Evolutionary conservation across 30 jellyfish, hydroid and myxozoan species (phyloP).

Genomic region (Chironex yamaguchii): DNA sequence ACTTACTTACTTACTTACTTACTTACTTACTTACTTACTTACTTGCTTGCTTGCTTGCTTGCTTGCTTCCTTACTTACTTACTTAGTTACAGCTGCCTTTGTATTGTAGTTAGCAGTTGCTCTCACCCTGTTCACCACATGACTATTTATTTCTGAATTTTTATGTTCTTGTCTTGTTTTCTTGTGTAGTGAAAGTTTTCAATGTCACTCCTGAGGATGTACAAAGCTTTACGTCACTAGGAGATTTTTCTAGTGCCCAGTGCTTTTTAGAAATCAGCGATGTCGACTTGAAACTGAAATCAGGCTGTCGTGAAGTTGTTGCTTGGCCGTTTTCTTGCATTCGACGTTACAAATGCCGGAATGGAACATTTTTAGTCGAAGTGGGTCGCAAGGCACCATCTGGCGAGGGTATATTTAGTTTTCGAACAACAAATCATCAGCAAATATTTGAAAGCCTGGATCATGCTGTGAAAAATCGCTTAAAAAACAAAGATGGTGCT

Average conservation of each 20-base stretch:
- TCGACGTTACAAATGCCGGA: conserved; percentile 89
- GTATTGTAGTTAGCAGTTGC: too few species aligned
- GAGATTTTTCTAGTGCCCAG: conserved; percentile 9
- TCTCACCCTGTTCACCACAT: too few species aligned
- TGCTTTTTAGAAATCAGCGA: conserved; percentile 61
- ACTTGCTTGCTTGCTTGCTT: background rate
- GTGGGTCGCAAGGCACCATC: conserved; percentile 95
- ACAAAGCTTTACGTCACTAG: conserved; percentile 35
- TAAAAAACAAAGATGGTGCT: conserved; percentile 19
- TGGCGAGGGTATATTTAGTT: conserved; percentile 91
- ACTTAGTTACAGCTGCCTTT: too few species aligned
- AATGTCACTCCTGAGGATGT: conserved; percentile 56
- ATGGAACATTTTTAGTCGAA: conserved; percentile 73
- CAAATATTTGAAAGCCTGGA: conserved; percentile 81
- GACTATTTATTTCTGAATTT: too few species aligned
- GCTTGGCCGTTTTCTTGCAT: conserved; percentile 88
- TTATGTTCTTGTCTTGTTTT: background rate
- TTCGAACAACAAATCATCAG: conserved; percentile 67
- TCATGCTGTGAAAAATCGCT: conserved; percentile 72
- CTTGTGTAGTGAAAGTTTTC: conserved; percentile 50
- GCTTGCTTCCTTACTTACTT: background rate
- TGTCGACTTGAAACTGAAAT: conserved; percentile 18
- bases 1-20: background rate
- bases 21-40: background rate
- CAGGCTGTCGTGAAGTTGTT: conserved; percentile 31